phyloP scores from a whole-genome alignment of 2,888 invertebrate species.

The Odontomyia ornata region DNA sequence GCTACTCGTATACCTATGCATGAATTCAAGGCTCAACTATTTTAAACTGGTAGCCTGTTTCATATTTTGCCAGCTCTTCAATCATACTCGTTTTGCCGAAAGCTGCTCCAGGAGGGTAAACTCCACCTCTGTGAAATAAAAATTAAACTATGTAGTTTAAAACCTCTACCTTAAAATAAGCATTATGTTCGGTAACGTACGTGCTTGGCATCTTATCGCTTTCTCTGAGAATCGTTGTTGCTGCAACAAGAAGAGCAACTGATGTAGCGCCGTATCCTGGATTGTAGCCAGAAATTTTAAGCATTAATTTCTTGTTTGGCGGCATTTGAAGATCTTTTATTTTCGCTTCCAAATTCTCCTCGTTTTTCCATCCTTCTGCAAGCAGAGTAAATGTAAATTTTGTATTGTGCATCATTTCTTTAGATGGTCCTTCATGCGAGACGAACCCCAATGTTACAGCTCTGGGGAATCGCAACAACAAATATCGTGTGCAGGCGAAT shows the following conservation, averaged over 20 bases:
- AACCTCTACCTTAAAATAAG: conserved; percentile 30
- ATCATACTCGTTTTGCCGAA: background rate
- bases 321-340: conserved; percentile 57
- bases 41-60: background rate
- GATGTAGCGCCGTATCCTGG: background rate
- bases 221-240: background rate
- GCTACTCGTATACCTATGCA: no score
- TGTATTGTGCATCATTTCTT: background rate
- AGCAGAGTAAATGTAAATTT: background rate
- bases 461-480: background rate
- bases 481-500: background rate
- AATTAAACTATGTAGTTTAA: background rate
- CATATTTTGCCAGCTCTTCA: background rate
- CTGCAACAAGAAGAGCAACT: background rate
- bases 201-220: background rate
- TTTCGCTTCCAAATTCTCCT: background rate
- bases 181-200: background rate
- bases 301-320: background rate
- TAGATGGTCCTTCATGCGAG: background rate
- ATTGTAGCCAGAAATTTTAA: background rate
- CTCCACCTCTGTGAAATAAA: background rate
- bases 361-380: background rate
- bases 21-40: background rate
- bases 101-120: background rate
- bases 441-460: background rate